phyloP scores from a whole-genome alignment of 2,797 vertebrate species.

The Mareca strepera region DNA sequence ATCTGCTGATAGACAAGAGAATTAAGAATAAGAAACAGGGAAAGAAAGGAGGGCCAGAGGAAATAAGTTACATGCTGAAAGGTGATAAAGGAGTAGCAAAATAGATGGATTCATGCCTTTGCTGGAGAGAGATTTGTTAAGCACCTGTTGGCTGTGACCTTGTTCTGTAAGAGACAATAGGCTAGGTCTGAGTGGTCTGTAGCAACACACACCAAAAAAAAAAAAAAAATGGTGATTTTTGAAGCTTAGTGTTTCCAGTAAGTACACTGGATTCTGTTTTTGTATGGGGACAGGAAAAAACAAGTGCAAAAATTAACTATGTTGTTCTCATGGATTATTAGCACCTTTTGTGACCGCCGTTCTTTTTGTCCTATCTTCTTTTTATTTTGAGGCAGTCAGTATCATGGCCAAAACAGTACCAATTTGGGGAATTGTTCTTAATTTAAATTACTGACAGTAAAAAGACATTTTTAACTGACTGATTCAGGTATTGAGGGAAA shows the following conservation, averaged over 20 bases:
- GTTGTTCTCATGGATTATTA: neutral
- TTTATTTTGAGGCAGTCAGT: neutral
- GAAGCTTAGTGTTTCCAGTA: neutral
- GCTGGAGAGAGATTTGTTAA: neutral
- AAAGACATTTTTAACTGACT: neutral
- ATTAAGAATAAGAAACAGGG: neutral
- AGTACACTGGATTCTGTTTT: neutral
- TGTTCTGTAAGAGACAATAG: neutral
- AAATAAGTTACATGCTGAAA: neutral
- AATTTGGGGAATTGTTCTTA: neutral
- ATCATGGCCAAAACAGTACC: neutral
- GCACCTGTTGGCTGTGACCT: fast-evolving
- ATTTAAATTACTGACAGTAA: neutral
- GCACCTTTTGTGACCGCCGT: neutral
- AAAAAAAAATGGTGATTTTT: neutral
- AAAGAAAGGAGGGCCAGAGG: neutral
- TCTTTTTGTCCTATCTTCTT: neutral
- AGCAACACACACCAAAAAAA: neutral
- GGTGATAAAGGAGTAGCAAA: neutral
- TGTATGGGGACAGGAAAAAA: neutral
- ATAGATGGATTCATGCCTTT: neutral
- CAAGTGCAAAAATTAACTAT: neutral
- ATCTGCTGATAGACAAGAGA: neutral
- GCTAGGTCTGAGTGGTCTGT: neutral
- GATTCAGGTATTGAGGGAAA: neutral